Evolutionary conservation across 2,888 invertebrate genomes (phyloP).

Genomic region (Nephrotoma guestfalica): DNA sequence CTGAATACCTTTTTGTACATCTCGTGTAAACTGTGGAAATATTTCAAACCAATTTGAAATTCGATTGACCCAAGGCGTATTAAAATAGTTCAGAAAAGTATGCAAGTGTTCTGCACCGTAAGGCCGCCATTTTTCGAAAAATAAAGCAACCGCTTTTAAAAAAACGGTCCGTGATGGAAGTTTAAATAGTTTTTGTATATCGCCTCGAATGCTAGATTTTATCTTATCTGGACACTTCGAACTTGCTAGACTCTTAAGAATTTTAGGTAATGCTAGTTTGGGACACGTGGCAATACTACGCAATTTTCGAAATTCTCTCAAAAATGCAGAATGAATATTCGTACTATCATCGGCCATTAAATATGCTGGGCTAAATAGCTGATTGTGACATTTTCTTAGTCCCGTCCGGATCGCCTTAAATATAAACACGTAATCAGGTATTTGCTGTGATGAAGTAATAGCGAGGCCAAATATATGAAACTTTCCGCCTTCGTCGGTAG

Average conservation of each 20-base stretch:
- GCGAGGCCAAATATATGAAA: neutral
- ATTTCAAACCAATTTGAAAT: neutral
- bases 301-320: neutral
- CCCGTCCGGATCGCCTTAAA: neutral
- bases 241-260: neutral
- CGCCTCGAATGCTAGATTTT: neutral
- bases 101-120: neutral
- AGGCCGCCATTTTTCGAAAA: neutral
- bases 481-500: neutral
- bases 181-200: neutral
- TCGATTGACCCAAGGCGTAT: neutral
- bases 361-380: neutral
- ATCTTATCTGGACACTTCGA: neutral
- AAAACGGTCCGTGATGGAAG: neutral
- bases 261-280: neutral
- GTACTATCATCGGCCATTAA: neutral
- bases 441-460: neutral
- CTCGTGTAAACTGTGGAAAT: neutral
- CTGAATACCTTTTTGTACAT: neutral
- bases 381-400: neutral
- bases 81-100: neutral
- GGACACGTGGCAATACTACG: neutral
- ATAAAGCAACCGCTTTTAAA: neutral
- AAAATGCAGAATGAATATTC: neutral
- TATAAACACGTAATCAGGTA: neutral